phyloP scores from a whole-genome alignment of 2,888 invertebrate genomes.

The Helicoverpa assulta region DNA sequence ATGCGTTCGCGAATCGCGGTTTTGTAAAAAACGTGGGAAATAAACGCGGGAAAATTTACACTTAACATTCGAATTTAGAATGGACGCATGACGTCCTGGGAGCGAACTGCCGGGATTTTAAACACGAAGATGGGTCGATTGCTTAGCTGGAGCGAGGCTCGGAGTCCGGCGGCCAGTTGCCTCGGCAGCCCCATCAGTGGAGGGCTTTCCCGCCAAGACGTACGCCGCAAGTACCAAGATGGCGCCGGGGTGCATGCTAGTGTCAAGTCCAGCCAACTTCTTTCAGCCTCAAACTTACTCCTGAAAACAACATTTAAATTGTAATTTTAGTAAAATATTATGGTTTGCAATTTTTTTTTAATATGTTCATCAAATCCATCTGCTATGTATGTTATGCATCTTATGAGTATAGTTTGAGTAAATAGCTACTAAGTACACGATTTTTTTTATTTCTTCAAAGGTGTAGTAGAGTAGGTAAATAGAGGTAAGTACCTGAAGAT shows the following conservation, averaged over 20 bases:
- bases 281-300: conserved; percentile 68
- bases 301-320: conserved; percentile 45
- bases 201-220: conserved; percentile 80
- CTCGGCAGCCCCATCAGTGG: conserved; percentile 74
- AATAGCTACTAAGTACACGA: no score
- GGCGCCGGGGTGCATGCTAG: conserved; percentile 76
- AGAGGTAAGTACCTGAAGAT: no score
- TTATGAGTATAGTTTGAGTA: no score
- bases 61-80: conserved; percentile 53
- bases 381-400: no score
- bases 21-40: conserved; percentile 15
- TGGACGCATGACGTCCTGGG: conserved; percentile 63
- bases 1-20: conserved; percentile 15
- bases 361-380: no score
- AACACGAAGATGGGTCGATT: conserved; percentile 76
- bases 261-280: conserved; percentile 75
- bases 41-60: conserved; percentile 42
- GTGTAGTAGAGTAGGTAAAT: no score
- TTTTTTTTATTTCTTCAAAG: no score
- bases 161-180: conserved; percentile 73
- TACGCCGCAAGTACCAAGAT: conserved; percentile 84
- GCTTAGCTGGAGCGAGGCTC: conserved; percentile 75
- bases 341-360: background rate
- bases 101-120: conserved; percentile 69
- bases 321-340: background rate